These are phyloP conservation scores for Mus pahari DNA, from an alignment of 2,113 vertebrate genomes.

Conservation along the genomic window DNA sequence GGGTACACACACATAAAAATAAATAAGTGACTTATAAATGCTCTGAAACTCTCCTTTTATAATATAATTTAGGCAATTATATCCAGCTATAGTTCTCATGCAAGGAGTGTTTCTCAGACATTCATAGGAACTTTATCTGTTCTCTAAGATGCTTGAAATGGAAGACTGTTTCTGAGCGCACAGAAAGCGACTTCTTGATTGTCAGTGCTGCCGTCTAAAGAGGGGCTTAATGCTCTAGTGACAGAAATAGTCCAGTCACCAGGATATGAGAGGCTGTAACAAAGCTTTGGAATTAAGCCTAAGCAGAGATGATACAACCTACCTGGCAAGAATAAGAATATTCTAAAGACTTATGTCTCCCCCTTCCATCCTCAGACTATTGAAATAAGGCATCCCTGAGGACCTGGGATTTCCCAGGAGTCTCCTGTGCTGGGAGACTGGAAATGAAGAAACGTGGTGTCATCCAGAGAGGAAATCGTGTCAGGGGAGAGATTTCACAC, in stretches of 20 bases:
- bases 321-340: neutral
- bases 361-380: neutral
- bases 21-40: neutral
- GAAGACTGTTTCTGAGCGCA: neutral
- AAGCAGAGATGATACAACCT: neutral
- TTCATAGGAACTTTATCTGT: neutral
- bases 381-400: neutral
- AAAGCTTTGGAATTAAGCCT: conserved; percentile 27
- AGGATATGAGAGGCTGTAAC: neutral
- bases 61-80: neutral
- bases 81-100: neutral
- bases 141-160: neutral
- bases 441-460: neutral
- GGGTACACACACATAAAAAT: neutral
- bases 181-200: neutral
- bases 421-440: neutral
- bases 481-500: neutral
- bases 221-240: neutral
- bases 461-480: neutral
- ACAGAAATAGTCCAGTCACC: neutral
- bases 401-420: neutral
- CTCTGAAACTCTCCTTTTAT: neutral
- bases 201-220: neutral
- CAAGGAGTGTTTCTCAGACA: neutral
- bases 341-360: neutral